phyloP scores from a whole-genome alignment of 2,797 vertebrate species.

The Alcedo atthis region DNA sequence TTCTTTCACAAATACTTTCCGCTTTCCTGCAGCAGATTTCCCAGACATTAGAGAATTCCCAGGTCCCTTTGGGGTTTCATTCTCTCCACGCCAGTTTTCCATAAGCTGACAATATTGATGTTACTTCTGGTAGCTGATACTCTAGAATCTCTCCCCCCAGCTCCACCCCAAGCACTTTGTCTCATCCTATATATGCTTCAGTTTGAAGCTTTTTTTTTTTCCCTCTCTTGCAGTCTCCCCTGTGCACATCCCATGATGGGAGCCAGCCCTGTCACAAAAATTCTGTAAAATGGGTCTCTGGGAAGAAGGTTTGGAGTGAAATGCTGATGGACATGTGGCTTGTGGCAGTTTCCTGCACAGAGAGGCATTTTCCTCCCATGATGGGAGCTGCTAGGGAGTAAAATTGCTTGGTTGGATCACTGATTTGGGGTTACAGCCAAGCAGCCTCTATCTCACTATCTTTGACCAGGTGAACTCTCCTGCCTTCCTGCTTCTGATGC shows the following conservation, averaged over 20 bases:
- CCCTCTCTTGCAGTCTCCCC: background rate
- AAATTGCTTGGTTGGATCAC: background rate
- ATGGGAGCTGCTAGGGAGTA: background rate
- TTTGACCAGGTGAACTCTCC: background rate
- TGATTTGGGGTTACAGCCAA: background rate
- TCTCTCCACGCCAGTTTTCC: background rate
- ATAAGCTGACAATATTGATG: background rate
- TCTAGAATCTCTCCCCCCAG: background rate
- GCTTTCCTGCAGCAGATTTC: constrained; percentile 24
- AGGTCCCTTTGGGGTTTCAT: background rate
- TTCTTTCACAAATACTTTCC: constrained; percentile 44
- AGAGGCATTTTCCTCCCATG: background rate
- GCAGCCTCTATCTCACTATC: background rate
- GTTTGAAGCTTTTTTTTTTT: background rate
- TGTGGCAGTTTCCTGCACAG: background rate
- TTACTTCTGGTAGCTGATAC: background rate
- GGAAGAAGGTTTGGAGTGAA: background rate
- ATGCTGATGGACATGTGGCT: fast-evolving
- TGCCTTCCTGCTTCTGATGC: background rate
- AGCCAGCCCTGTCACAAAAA: background rate
- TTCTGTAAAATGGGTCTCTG: background rate
- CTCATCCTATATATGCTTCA: background rate
- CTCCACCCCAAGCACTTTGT: background rate
- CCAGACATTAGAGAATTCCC: constrained; percentile 29
- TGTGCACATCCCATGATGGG: background rate